phyloP scores from a whole-genome alignment of 30 jellyfish, hydroid and myxozoan genomes.

The Hydractinia symbiolongicarpus region DNA sequence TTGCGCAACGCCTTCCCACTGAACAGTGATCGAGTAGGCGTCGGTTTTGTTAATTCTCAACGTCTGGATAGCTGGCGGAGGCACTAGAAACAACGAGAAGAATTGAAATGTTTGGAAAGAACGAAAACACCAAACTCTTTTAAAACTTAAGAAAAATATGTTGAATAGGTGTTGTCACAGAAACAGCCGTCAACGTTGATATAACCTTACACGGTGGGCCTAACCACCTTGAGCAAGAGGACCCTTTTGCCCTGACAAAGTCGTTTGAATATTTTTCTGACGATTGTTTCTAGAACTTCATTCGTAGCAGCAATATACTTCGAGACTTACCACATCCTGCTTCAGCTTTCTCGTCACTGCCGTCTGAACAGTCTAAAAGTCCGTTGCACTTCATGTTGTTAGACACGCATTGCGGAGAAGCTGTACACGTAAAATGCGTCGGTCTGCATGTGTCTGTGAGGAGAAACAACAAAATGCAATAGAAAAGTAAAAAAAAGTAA shows the following conservation, averaged over 20 bases:
- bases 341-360: background rate
- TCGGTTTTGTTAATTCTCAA: background rate
- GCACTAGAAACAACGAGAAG: background rate
- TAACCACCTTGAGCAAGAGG: too few species aligned
- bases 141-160: too few species aligned
- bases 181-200: too few species aligned
- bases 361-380: background rate
- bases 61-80: background rate
- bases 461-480: background rate
- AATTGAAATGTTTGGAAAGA: too few species aligned
- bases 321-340: conserved; percentile 15
- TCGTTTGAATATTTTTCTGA: too few species aligned
- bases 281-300: too few species aligned
- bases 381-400: conserved; percentile 15
- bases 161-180: too few species aligned
- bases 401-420: background rate
- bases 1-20: background rate
- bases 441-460: conserved; percentile 10
- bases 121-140: too few species aligned
- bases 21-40: background rate
- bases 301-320: background rate
- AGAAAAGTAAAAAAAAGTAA: background rate
- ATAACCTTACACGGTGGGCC: too few species aligned
- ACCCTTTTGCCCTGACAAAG: too few species aligned
- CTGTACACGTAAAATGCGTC: conserved; percentile 5